These are phyloP conservation scores for Alosa alosa DNA, from an alignment of 2,113 vertebrate species.

Conservation along the genomic window DNA sequence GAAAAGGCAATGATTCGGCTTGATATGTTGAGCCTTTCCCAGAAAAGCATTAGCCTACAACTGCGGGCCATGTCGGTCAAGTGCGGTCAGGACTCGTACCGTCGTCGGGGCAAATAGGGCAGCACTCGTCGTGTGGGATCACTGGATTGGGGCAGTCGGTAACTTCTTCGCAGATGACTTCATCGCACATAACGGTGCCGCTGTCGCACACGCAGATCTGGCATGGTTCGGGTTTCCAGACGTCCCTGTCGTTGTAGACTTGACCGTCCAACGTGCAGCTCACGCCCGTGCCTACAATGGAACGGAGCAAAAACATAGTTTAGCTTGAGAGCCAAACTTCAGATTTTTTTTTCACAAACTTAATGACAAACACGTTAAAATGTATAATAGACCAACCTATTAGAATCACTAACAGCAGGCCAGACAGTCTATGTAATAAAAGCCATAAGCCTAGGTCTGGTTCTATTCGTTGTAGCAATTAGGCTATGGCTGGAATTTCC, in stretches of 20 bases:
- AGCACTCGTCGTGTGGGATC: constrained; percentile 78
- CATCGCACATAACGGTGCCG: constrained; percentile 86
- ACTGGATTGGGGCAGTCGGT: constrained; percentile 78
- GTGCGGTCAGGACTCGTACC: constrained; percentile 55
- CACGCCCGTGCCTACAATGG: constrained; percentile 67
- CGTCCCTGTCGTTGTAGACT: constrained; percentile 79
- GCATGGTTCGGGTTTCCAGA: constrained; percentile 90
- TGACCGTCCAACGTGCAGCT: constrained; percentile 80
- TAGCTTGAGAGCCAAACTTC: neutral
- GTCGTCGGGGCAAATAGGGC: constrained; percentile 80
- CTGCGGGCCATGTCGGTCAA: neutral
- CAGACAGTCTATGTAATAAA: neutral
- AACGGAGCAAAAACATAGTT: constrained; percentile 3
- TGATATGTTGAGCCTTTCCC: neutral
- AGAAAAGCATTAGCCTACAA: neutral
- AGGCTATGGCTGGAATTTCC: neutral
- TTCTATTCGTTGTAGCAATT: neutral
- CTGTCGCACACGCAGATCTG: constrained; percentile 91
- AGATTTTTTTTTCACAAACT: too few relatives aligned
- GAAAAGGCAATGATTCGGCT: neutral
- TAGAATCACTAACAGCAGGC: neutral
- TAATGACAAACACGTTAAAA: too few relatives aligned
- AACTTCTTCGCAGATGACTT: constrained; percentile 80
- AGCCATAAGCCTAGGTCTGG: neutral
- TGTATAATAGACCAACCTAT: too few relatives aligned